Base-by-base conservation (phyloP, 2,888 invertebrate species). In the Eurois occulta region DNA sequence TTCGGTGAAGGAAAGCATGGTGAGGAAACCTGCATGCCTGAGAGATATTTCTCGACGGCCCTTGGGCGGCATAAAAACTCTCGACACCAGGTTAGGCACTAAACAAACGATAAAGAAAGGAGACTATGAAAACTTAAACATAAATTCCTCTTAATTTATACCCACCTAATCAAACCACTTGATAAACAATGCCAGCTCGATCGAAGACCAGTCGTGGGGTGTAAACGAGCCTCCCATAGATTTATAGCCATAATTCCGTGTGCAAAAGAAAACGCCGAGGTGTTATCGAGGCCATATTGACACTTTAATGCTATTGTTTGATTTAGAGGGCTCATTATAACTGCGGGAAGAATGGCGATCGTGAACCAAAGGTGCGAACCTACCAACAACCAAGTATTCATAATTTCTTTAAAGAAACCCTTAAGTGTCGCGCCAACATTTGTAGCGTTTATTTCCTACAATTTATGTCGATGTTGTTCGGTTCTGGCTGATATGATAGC, bases 221-320 rank as follows among this genome's bases (percentile, higher is more conserved):
- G 91, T 93, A 94, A 94, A 94, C 90, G 90, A 90, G 87, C 89
- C 90, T 90, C 88, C 87, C 87, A 90, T 90, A 93, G 93, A 96
- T 96, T 96, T 96, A 96, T 96, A 88, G 91, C 95, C 93, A 95
- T 95, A 96, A 96, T 95, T 94, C 94, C 91, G 92, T 91, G 92
- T 94, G 94, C 94, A 94, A 96, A 95, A 96, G 94, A 96, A 96
- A 95, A 95, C 94, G 95, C 91, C 95, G 93, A 94, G 94, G 95
- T 95, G 95, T 94, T 96, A 96, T 95, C 96, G 95, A 94, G 94
- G 91, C 91, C 85, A 91, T 95, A 96, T 96, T 96, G 96, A 96
- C 96, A 96, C 96, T 94, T 95, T 96, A 96, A 96, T 96, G 95
- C 96, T 95, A 96, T 96, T 96, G 96, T 96, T 96, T 96, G 96